Percentiles rank a stretch among this genome's conserved stretches.
Conservation (phyloP, 2,888 invertebrate genomes). For the Ophioninae sp. region DNA sequence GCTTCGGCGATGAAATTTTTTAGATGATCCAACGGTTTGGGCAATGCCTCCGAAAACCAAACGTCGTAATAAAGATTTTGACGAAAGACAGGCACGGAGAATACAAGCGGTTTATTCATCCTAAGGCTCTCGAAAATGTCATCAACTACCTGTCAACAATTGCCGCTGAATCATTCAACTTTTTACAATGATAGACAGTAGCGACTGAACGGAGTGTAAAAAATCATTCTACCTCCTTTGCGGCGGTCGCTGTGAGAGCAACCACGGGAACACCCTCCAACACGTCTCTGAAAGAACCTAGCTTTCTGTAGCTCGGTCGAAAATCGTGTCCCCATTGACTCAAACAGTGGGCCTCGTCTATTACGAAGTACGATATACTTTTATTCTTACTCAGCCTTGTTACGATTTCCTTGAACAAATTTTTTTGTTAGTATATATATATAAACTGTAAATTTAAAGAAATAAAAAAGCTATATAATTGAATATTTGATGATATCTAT, state of each 20-base stretch:
- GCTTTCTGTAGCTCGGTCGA: constrained; percentile 95
- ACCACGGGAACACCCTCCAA: constrained; percentile 87
- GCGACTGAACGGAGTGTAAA: background rate
- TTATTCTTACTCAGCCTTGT: constrained; percentile 87
- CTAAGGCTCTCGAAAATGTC: constrained; percentile 91
- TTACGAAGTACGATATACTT: constrained; percentile 93
- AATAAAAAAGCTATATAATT: no score
- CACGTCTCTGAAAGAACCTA: constrained; percentile 88
- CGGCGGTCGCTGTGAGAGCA: constrained; percentile 98
- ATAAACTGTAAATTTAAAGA: background rate
- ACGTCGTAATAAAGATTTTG: constrained; percentile 97
- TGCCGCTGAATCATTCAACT: constrained; percentile 2
- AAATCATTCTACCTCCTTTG: constrained; percentile 82
- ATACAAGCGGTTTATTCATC: constrained; percentile 86
- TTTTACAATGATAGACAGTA: constrained; percentile 18
- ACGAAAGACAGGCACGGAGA: constrained; percentile 94
- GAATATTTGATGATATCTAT: no score
- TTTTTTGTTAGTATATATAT: background rate
- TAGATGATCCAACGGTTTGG: constrained; percentile 91
- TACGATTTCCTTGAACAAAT: constrained; percentile 82
- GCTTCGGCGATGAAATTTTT: constrained; percentile 87
- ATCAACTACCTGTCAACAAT: constrained; percentile 85
- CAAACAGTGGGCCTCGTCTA: constrained; percentile 99
- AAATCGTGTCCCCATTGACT: constrained; percentile 99
- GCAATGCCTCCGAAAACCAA: constrained; percentile 91